A percentile compares a stretch with the other conserved stretches of the same genome.
Conservation (phyloP, 2,113 vertebrate species). For the Rattus rattus region DNA sequence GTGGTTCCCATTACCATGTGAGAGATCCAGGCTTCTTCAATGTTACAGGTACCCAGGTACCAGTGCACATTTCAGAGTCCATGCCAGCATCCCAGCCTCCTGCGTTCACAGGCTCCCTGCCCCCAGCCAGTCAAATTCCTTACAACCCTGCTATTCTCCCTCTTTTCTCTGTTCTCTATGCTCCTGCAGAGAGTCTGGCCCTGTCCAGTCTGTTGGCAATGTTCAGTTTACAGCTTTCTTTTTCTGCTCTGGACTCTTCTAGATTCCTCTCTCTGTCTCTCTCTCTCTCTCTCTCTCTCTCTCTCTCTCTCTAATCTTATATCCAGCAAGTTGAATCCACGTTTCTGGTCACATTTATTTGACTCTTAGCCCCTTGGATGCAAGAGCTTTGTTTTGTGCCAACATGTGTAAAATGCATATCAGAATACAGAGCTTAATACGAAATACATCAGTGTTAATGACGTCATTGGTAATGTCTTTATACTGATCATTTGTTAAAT, state of each 20-base stretch:
- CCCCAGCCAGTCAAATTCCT: too few species aligned
- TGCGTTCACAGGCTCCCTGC: not conserved
- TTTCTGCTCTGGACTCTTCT: not conserved
- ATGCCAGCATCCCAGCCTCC: not conserved
- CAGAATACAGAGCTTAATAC: not conserved
- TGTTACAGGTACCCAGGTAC: not conserved
- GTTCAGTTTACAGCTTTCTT: not conserved
- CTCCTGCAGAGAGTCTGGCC: not conserved
- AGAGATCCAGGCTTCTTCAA: not conserved
- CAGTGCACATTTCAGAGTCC: not conserved
- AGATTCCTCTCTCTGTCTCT: not conserved
- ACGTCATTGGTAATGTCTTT: not conserved
- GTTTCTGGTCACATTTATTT: not conserved
- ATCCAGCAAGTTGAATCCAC: too few species aligned
- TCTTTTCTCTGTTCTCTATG: not conserved
- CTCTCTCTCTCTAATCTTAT: not conserved
- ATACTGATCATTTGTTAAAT: not conserved
- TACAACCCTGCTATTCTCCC: not conserved
- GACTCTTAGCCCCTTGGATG: not conserved
- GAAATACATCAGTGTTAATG: constrained; percentile 2
- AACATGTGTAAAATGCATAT: not conserved
- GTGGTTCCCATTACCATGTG: not conserved
- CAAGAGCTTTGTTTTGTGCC: not conserved
- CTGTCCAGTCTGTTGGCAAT: not conserved
- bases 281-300: not conserved